phyloP scores from a whole-genome alignment of 1,140 invertebrate species.

The Drosophila watanabei region DNA sequence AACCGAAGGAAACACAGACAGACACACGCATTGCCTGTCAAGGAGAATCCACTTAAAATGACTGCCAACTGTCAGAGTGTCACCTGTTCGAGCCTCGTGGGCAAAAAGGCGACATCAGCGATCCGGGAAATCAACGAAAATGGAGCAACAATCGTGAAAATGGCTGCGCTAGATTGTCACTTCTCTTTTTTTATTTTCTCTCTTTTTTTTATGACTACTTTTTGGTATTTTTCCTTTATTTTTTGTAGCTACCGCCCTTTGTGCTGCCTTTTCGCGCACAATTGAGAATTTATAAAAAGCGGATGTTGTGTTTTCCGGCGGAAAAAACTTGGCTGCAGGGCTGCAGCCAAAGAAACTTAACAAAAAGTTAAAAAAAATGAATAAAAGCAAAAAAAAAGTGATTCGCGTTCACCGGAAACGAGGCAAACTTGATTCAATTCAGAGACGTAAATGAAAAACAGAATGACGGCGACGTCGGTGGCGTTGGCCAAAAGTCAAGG shows the following conservation, averaged over 20 bases:
- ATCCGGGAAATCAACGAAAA: conserved; percentile 39
- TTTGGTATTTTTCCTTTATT: conserved; percentile 9
- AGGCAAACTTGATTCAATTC: conserved; percentile 78
- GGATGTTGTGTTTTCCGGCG: conserved; percentile 80
- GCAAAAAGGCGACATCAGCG: conserved; percentile 19
- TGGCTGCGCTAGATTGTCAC: conserved; percentile 58
- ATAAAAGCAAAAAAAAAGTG: conserved; percentile 10
- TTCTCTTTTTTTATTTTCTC: not conserved
- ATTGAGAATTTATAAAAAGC: conserved; percentile 79
- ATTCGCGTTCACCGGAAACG: conserved; percentile 56
- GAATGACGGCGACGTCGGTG: conserved; percentile 59
- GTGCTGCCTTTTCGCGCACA: conserved; percentile 49
- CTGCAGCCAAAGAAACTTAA: conserved; percentile 25
- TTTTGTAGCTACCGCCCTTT: conserved; percentile 11
- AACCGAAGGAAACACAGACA: not conserved
- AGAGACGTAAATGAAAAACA: conserved; percentile 77
- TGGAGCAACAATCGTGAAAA: conserved; percentile 64
- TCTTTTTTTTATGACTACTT: conserved; percentile 23
- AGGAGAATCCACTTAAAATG: conserved; percentile 75
- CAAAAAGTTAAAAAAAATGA: conserved; percentile 6
- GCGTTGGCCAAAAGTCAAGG: conserved; percentile 63
- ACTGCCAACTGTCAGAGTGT: conserved; percentile 70
- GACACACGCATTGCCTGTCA: conserved; percentile 62
- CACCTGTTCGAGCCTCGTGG: conserved; percentile 59
- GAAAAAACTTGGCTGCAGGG: conserved; percentile 72